Base-by-base conservation (phyloP, 2,888 invertebrate genomes). In the Napeogenes inachia region DNA sequence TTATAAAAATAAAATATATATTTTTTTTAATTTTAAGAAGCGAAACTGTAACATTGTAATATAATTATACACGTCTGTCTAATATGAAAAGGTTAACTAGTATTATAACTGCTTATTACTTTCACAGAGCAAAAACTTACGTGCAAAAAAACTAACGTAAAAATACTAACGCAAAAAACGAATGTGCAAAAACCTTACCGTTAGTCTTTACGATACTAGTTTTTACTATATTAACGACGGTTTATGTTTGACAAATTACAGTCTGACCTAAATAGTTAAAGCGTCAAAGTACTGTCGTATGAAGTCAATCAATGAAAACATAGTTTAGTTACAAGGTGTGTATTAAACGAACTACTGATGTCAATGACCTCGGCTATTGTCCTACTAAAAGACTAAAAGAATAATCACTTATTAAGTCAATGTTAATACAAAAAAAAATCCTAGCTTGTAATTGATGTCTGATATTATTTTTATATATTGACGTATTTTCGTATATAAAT, bases 241-340 rank as follows among this genome's bases (percentile, higher is more conserved):
- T 50, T 50, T n/a, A 47, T 47, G n/a, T 30, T 47, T 50, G 30
- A 50, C 30, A 30, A 30, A 50, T 50, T 21, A 50, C 50, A 50
- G 45, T 46, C 38, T 56, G 56, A 62, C 57, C 62, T 35, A 47
- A 58, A 61, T 61, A 61, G 56, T 35, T 58, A 42, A 54, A 56
- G 21, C 45, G 47, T 47, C 47, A 13, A 21, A 53, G 57, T 57
- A 54, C 55, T 57, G 59, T 59, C 32, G 30, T 57, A 57, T 47
- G 60, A 64, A 62, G 60, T 59, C 62, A 60, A 65, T 67, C 62
- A 62, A 64, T 67, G 62, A 62, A 66, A 66, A 61, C 61, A 57
- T 46, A 38, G 53, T 57, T 50, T 50, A 50, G 50, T 50, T 30
- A 30, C 8, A 50, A 50, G 54, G 13, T 35, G 30, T 50, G 2